phyloP scores from a whole-genome alignment of 2,888 invertebrate species.

The Caenorhabditis sp. region DNA sequence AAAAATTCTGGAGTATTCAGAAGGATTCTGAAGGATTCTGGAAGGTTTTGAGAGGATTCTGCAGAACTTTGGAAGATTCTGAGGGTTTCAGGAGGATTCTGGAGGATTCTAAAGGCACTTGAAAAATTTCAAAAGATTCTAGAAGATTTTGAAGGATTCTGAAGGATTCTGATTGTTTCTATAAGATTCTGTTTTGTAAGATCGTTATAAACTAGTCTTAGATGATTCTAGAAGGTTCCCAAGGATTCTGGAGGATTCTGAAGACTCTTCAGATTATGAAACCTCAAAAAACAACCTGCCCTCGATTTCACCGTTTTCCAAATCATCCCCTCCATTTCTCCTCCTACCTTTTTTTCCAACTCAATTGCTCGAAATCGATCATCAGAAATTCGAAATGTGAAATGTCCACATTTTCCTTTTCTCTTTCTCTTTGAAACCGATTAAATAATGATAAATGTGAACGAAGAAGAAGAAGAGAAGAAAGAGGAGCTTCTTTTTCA shows the following conservation, averaged over 20 bases:
- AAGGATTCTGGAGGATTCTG: too few relatives aligned
- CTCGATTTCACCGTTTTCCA: not conserved
- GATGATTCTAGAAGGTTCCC: too few relatives aligned
- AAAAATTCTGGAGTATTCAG: not conserved
- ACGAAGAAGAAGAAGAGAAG: conserved; percentile 16
- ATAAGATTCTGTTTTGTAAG: too few relatives aligned
- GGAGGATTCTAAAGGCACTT: too few relatives aligned
- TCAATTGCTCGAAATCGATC: conserved; percentile 22
- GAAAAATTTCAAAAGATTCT: too few relatives aligned
- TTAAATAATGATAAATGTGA: conserved; percentile 64
- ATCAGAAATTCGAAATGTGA: conserved; percentile 53
- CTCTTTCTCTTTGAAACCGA: conserved; percentile 41
- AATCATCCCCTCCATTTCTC: not conserved
- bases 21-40: not conserved
- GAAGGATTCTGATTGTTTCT: too few relatives aligned
- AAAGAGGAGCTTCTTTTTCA: conserved; percentile 8
- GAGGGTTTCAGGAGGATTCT: too few relatives aligned
- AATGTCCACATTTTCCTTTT: conserved; percentile 40
- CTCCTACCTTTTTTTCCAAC: conserved; percentile 3
- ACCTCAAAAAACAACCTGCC: not conserved
- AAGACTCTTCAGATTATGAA: too few relatives aligned
- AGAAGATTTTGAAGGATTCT: too few relatives aligned
- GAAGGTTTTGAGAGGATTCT: too few relatives aligned
- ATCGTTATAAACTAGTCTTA: too few relatives aligned
- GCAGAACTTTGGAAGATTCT: too few relatives aligned